phyloP scores from a whole-genome alignment of 2,113 vertebrate genomes.

The Oostethus manadensis region DNA sequence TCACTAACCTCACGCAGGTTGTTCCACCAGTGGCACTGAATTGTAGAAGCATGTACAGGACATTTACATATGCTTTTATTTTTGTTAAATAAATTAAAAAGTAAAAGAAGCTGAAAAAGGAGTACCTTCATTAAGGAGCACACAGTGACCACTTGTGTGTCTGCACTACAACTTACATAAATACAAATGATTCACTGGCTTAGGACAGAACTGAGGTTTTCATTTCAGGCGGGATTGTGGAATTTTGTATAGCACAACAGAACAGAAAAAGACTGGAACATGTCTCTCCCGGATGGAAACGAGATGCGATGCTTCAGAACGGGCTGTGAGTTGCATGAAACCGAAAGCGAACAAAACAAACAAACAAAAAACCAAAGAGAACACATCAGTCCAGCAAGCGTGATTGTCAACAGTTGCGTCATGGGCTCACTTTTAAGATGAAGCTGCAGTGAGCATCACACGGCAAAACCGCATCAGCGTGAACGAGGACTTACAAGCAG shows the following conservation, averaged over 20 bases:
- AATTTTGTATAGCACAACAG: not conserved
- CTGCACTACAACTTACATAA: constrained; percentile 37
- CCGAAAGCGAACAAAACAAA: not conserved
- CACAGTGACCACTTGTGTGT: constrained; percentile 27
- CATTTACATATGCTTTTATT: constrained; percentile 52
- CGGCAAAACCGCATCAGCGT: not conserved
- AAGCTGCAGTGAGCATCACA: not conserved
- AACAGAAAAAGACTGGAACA: not conserved
- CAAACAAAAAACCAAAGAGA: not conserved
- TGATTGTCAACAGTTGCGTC: constrained; percentile 4
- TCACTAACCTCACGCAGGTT: too few species aligned
- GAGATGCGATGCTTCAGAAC: not conserved
- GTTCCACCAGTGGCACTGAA: not conserved
- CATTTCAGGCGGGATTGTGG: not conserved
- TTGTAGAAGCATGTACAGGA: not conserved
- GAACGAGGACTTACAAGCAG: not conserved
- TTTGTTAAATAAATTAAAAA: constrained; percentile 80
- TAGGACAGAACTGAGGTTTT: constrained; percentile 12
- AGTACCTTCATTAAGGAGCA: constrained; percentile 39
- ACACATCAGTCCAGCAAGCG: not conserved
- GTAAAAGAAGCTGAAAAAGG: constrained; percentile 50
- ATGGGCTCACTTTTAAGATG: not conserved
- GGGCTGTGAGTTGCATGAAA: not conserved
- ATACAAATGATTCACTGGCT: constrained; percentile 23
- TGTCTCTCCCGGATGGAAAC: not conserved